Conservation (phyloP, 1,140 invertebrate species). For the Rhopalosiphum maidis region DNA sequence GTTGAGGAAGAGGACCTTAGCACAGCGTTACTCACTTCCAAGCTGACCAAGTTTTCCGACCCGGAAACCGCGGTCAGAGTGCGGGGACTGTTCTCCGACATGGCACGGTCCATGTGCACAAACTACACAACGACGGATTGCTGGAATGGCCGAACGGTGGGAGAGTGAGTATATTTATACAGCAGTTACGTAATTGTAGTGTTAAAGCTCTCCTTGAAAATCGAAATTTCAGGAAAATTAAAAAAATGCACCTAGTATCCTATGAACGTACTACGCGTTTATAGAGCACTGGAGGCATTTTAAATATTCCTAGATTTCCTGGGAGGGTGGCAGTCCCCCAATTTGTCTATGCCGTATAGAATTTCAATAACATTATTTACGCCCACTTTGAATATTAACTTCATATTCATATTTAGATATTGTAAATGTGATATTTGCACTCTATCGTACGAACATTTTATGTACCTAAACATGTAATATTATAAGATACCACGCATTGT, state of each 20-base stretch:
- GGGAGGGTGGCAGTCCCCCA: background rate
- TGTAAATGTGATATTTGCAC: background rate
- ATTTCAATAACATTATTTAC: background rate
- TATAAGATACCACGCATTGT: background rate
- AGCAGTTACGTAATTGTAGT: background rate
- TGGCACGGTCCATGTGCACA: conserved; percentile 74
- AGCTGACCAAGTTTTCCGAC: conserved; percentile 56
- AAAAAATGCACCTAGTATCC: background rate
- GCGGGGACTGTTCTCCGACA: conserved; percentile 73
- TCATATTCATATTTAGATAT: background rate
- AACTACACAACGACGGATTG: conserved; percentile 70
- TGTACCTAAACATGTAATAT: background rate
- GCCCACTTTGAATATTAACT: background rate
- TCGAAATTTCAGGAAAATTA: background rate
- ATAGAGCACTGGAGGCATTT: background rate
- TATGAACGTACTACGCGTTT: background rate
- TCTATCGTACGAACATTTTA: background rate
- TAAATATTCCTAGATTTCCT: background rate
- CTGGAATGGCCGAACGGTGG: conserved; percentile 78
- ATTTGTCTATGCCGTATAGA: too few relatives aligned
- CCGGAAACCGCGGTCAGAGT: conserved; percentile 64
- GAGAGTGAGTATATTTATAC: conserved; percentile 71
- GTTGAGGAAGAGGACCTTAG: conserved; percentile 51
- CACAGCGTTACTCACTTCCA: conserved; percentile 2
- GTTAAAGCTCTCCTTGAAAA: too few relatives aligned